phyloP scores from a whole-genome alignment of 1,140 invertebrate genomes.

The Bombus sibiricus region DNA sequence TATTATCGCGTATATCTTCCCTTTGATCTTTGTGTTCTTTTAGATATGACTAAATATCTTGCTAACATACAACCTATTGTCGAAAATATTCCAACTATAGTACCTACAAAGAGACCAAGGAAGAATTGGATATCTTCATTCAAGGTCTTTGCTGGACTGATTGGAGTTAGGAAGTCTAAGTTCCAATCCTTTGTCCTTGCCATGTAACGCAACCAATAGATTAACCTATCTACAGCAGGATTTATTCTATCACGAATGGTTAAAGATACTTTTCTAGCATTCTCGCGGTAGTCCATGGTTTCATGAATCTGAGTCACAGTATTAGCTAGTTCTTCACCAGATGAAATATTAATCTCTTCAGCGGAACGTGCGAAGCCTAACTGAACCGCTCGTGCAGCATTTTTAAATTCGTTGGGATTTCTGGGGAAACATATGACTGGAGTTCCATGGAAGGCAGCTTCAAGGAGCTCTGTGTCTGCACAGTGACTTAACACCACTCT shows the following conservation, averaged over 20 bases:
- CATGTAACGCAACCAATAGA: constrained; percentile 77
- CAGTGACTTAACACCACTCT: constrained; percentile 78
- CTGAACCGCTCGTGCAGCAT: constrained; percentile 70
- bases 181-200: constrained; percentile 71
- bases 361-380: constrained; percentile 73
- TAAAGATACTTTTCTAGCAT: constrained; percentile 73
- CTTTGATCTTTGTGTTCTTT: constrained; percentile 63
- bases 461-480: constrained; percentile 76
- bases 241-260: constrained; percentile 77
- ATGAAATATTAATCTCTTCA: constrained; percentile 53
- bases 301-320: constrained; percentile 69
- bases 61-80: constrained; percentile 56
- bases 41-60: constrained; percentile 41
- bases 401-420: constrained; percentile 71
- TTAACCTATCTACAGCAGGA: constrained; percentile 76
- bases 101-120: constrained; percentile 73
- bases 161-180: constrained; percentile 60
- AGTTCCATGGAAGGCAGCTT: constrained; percentile 76
- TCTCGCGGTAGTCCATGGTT: constrained; percentile 71
- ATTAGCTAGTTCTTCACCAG: constrained; percentile 17
- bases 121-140: constrained; percentile 74
- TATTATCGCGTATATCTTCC: constrained; percentile 68
- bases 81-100: constrained; percentile 66
- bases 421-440: constrained; percentile 80
- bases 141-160: constrained; percentile 65